Evolutionary conservation across 2,888 invertebrate genomes (phyloP).

Genomic region (Pammene fasciana): DNA sequence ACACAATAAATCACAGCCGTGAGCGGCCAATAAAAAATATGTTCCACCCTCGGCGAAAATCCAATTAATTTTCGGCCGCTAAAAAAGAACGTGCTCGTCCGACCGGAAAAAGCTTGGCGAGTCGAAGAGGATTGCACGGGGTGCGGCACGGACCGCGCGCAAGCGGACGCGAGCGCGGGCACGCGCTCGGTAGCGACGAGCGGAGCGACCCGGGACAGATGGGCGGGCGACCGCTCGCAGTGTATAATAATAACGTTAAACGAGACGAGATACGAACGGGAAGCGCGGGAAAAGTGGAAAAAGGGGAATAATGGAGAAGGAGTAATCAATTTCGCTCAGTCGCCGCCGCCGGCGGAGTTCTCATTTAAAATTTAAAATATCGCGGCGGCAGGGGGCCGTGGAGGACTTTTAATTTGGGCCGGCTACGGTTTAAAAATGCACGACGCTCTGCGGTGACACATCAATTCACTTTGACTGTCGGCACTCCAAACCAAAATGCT

Average conservation of each 20-base stretch:
- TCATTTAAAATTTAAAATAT: conserved; percentile 83
- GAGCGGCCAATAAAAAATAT: conserved; percentile 83
- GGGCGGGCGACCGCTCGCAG: conserved; percentile 47
- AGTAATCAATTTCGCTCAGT: conserved; percentile 83
- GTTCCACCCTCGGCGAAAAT: conserved; percentile 83
- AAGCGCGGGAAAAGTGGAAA: conserved; percentile 75
- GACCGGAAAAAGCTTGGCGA: conserved; percentile 73
- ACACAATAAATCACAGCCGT: conserved; percentile 82
- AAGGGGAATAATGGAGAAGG: conserved; percentile 82
- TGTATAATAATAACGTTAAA: conserved; percentile 79
- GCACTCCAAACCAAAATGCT: conserved; percentile 61
- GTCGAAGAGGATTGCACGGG: conserved; percentile 53
- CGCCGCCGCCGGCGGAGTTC: conserved; percentile 75
- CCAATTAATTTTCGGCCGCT: conserved; percentile 83
- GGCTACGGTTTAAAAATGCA: conserved; percentile 80
- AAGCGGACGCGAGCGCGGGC: conserved; percentile 44
- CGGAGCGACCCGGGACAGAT: conserved; percentile 44
- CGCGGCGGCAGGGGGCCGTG: conserved; percentile 71
- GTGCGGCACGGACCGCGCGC: conserved; percentile 46
- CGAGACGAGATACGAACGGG: conserved; percentile 73
- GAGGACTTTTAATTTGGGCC: conserved; percentile 81
- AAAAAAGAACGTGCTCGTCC: conserved; percentile 78
- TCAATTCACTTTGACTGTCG: conserved; percentile 78
- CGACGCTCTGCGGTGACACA: conserved; percentile 77
- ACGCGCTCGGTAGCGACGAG: conserved; percentile 47